Conservation (phyloP, 2,797 vertebrate genomes). For the Threskiornis aethiopicus region DNA sequence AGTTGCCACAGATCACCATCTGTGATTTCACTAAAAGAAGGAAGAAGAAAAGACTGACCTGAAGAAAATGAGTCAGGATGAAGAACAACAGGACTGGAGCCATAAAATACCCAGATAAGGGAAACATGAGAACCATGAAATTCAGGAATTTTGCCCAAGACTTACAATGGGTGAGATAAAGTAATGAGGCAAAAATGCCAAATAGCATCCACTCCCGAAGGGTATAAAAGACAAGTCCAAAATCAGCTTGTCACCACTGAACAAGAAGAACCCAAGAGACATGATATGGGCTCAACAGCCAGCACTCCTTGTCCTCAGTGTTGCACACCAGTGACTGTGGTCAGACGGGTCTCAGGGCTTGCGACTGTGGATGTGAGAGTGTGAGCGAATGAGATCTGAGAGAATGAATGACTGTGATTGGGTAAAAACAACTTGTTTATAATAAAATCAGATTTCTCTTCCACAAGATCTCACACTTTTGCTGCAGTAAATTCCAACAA, state of each 20-base stretch:
- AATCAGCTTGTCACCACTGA: neutral
- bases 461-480: neutral
- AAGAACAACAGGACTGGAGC: neutral
- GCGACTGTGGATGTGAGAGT: neutral
- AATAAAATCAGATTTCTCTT: neutral
- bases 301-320: neutral
- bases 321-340: neutral
- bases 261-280: neutral
- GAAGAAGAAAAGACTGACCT: neutral
- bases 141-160: neutral
- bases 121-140: neutral
- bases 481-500: neutral
- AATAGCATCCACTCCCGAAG: neutral
- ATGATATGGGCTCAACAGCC: neutral
- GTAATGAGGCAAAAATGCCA: neutral
- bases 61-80: neutral
- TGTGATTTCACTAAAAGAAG: neutral
- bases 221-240: neutral
- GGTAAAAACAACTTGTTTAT: neutral
- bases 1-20: neutral
- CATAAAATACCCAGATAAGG: neutral
- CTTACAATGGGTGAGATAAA: neutral
- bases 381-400: neutral
- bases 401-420: neutral
- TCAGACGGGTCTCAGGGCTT: neutral